phyloP scores from a whole-genome alignment of 2,888 invertebrate genomes.

The Andricus quercusramuli region DNA sequence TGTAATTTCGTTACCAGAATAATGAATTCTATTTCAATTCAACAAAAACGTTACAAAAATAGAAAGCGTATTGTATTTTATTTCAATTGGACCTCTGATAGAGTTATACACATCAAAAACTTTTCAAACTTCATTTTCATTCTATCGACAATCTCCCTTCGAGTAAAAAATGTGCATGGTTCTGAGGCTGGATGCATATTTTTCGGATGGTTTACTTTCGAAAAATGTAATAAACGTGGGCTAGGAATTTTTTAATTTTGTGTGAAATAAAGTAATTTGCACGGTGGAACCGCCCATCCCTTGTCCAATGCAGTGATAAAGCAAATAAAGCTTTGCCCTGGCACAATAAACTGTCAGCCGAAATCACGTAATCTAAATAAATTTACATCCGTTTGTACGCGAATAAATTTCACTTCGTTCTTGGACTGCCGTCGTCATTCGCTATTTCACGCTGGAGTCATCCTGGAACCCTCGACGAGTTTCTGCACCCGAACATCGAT shows the following conservation, averaged over 20 bases:
- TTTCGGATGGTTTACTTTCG: constrained; percentile 43
- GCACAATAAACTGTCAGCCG: constrained; percentile 75
- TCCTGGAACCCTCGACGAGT: constrained; percentile 66
- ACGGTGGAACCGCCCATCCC: constrained; percentile 73
- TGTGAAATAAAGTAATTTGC: constrained; percentile 72
- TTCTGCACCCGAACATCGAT: constrained; percentile 61
- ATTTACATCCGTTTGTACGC: constrained; percentile 77
- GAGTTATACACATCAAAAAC: neutral
- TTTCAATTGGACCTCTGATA: too few species aligned
- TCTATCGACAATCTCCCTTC: neutral
- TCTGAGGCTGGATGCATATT: neutral
- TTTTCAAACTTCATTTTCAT: neutral
- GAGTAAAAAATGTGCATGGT: neutral
- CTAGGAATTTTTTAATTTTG: constrained; percentile 71
- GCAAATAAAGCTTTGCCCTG: constrained; percentile 75
- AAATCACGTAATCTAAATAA: constrained; percentile 77
- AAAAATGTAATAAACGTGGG: constrained; percentile 24
- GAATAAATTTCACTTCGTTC: constrained; percentile 74
- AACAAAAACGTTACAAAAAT: too few species aligned
- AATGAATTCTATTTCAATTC: too few species aligned
- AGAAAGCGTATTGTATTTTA: too few species aligned
- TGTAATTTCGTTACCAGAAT: too few species aligned
- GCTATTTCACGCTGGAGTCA: constrained; percentile 63
- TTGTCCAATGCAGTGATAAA: constrained; percentile 75
- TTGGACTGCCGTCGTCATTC: constrained; percentile 56